Conservation (phyloP, 2,113 vertebrate genomes). For the Strix aluco region DNA sequence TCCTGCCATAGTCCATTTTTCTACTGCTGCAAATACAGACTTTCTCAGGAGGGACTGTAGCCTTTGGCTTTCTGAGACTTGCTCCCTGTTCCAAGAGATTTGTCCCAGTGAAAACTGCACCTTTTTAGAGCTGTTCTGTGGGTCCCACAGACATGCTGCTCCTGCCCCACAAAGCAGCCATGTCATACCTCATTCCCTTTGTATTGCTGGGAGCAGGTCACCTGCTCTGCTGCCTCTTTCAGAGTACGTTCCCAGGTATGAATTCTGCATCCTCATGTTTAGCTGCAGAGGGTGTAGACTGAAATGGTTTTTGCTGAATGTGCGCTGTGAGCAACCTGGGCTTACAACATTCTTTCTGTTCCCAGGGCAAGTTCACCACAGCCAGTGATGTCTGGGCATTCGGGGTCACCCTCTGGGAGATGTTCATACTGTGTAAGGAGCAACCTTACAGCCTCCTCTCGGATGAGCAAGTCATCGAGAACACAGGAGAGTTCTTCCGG, state of each 20-base stretch:
- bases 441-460: conserved; percentile 93
- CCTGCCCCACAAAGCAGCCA: neutral
- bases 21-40: neutral
- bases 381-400: conserved; percentile 97
- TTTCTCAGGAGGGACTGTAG: neutral
- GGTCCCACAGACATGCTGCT: neutral
- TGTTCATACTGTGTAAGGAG: conserved; percentile 90
- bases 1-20: neutral
- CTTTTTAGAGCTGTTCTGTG: neutral
- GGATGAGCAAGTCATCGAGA: conserved; percentile 97
- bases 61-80: neutral
- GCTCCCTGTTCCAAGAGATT: neutral
- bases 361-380: conserved; percentile 95
- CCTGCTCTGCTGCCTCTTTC: neutral
- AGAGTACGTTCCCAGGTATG: neutral
- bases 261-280: rapidly evolving
- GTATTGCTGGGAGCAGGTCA: neutral
- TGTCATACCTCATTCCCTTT: no score
- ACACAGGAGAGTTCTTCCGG: conserved; percentile 96
- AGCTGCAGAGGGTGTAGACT: neutral
- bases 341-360: neutral
- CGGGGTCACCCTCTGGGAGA: conserved; percentile 96
- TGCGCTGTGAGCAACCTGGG: neutral
- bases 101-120: neutral
- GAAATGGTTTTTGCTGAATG: neutral